Percentiles rank a stretch among this genome's conserved stretches.
These are phyloP conservation scores for Gryon sp. DNA, from an alignment of 1,140 invertebrate species.

Conservation along the genomic window DNA sequence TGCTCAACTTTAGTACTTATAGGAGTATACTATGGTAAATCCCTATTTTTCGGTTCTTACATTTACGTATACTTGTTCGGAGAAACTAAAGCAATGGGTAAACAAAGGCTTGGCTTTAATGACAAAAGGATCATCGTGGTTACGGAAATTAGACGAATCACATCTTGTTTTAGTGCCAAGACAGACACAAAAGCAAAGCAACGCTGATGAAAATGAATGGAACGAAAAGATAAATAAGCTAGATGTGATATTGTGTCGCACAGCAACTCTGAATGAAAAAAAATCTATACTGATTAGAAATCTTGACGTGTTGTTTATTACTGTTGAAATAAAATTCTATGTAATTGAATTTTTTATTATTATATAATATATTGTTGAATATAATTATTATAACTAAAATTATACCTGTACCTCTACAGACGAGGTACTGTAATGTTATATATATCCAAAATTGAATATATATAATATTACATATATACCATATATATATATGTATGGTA, in stretches of 20 bases:
- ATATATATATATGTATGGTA: too few relatives aligned
- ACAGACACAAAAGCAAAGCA: constrained; percentile 34
- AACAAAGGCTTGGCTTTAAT: constrained; percentile 40
- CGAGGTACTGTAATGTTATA: too few relatives aligned
- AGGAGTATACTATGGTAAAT: too few relatives aligned
- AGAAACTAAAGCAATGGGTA: constrained; percentile 25
- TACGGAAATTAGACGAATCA: constrained; percentile 53
- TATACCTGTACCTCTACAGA: too few relatives aligned
- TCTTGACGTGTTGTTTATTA: constrained; percentile 3
- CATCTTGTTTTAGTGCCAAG: constrained; percentile 42
- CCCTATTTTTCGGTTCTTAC: constrained; percentile 1
- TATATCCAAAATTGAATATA: too few relatives aligned
- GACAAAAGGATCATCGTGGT: constrained; percentile 45
- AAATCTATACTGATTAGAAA: constrained; percentile 30
- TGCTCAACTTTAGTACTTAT: not conserved
- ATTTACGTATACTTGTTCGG: constrained; percentile 19
- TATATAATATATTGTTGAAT: too few relatives aligned
- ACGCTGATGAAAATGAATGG: constrained; percentile 8
- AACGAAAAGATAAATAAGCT: constrained; percentile 39
- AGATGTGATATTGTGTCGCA: constrained; percentile 32
- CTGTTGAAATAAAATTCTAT: too few relatives aligned
- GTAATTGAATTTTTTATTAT: too few relatives aligned
- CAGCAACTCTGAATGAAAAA: not conserved
- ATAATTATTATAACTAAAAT: too few relatives aligned
- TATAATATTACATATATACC: too few relatives aligned